Percentiles rank a stretch among this genome's conserved stretches.
Evolutionary conservation across 2,797 vertebrate species (phyloP).

Genomic region (Gila robusta): DNA sequence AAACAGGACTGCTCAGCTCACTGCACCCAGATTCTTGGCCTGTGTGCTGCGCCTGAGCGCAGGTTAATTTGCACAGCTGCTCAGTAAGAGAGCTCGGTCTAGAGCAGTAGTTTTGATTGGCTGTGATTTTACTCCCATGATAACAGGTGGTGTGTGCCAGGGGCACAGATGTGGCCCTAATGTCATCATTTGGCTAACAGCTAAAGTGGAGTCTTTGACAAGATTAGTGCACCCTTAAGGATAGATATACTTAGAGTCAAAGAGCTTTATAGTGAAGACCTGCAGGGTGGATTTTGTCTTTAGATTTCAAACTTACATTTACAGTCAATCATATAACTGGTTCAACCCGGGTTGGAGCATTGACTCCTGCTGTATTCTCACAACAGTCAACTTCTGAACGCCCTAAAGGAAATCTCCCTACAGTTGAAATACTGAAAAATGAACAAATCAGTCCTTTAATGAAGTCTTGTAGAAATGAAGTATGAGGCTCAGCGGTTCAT

Average conservation of each 20-base stretch:
- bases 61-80: slow-evolving; percentile 49
- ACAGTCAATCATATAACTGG: background rate
- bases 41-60: slow-evolving; percentile 53
- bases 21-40: slow-evolving; percentile 45
- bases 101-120: slow-evolving; percentile 41
- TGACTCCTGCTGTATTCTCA: background rate
- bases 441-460: slow-evolving; percentile 39
- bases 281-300: slow-evolving; percentile 28
- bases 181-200: slow-evolving; percentile 43
- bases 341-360: background rate
- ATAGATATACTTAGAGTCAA: slow-evolving; percentile 10
- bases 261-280: background rate
- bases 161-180: slow-evolving; percentile 53
- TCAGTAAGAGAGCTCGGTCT: slow-evolving; percentile 2
- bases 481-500: slow-evolving; percentile 40
- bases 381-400: slow-evolving; percentile 11
- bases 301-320: slow-evolving; percentile 23
- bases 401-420: slow-evolving; percentile 20
- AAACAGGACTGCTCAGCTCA: slow-evolving; percentile 10
- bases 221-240: slow-evolving; percentile 32
- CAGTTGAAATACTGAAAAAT: slow-evolving; percentile 40
- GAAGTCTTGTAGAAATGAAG: slow-evolving; percentile 43
- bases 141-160: slow-evolving; percentile 36
- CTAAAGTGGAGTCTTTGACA: slow-evolving; percentile 34
- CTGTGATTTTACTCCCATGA: slow-evolving; percentile 32